Base-by-base conservation (phyloP, 2,888 invertebrate species). In the Tipula lateralis region DNA sequence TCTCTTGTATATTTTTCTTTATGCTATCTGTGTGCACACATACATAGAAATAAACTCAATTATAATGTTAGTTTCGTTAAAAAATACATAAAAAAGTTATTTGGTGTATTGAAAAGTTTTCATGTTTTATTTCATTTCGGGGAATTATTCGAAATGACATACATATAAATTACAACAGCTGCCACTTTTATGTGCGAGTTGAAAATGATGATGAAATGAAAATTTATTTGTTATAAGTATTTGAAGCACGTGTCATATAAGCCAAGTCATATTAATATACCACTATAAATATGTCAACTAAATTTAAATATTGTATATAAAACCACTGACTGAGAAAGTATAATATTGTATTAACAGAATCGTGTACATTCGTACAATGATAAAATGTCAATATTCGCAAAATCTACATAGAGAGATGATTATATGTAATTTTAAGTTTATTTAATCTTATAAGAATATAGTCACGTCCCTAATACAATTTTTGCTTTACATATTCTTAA, bases 391-490 rank as follows among this genome's bases (percentile, higher is more conserved):
- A 66, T 66, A 66, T 66, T 66, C 9, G 9, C 24, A 66, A n/a
- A 7, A 50, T 50, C n/a, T 50, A 50, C 50, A 50, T 50, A 50
- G 19, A 19, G 24, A 66, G 13, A 9, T 66, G 19, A 24, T 66
- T 66, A 24, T 50, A 39, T 16, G 16, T 16, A 50, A n/a, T 50
- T 50, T 50, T 50, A n/a, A 50, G 44, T 50, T 50, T 50, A 50
- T 50, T 50, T 50, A 50, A 16, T 50, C 16, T 50, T 16, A 50
- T 66, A 66, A 9, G 66, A 66, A 66, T 24, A 66, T 66, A 19
- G 66, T 66, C 66, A 66, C 66, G 66, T 66, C 24, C 66, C 66
- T 66, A 24, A 66, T 66, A 66, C 66, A 66, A 66, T 24, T 66
- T 66, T 66, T 66, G 66, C 24, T 24, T 12, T 44, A 66, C 24